These are phyloP conservation scores for Hemicentrotus pulcherrimus DNA, from an alignment of 35 echinoderm and acorn worm species.

Conservation along the genomic window DNA sequence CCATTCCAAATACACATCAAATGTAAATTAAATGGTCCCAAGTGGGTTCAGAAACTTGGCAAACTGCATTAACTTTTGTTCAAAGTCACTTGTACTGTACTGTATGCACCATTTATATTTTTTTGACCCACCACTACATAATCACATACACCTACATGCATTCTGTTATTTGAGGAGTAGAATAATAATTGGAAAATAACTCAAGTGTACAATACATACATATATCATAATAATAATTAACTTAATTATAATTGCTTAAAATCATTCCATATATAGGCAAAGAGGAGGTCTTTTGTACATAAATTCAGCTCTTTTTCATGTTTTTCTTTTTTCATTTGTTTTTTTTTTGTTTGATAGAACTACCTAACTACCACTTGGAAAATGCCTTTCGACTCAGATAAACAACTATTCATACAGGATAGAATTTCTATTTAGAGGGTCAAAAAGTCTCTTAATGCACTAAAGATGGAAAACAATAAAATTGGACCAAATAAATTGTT, in stretches of 20 bases:
- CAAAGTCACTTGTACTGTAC: background rate
- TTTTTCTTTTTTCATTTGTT: background rate
- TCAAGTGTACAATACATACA: conserved; percentile 3
- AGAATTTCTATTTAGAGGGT: background rate
- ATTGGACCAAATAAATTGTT: background rate
- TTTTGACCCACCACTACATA: background rate
- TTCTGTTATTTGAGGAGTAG: background rate
- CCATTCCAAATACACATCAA: background rate
- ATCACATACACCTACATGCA: conserved; percentile 21
- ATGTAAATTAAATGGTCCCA: background rate
- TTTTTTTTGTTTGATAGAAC: background rate
- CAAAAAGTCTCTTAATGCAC: background rate
- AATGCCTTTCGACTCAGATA: background rate
- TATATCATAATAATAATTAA: conserved; percentile 37
- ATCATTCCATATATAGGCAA: conserved; percentile 44
- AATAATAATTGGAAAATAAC: conserved; percentile 22
- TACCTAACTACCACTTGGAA: background rate
- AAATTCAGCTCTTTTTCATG: background rate
- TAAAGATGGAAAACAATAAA: background rate
- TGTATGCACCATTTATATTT: background rate
- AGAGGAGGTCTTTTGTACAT: conserved; percentile 21
- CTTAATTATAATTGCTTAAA: background rate
- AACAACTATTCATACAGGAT: background rate
- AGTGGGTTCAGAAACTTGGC: background rate
- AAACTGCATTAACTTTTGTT: background rate